phyloP scores from a whole-genome alignment of 2,797 vertebrate genomes.

The Paratrypauchen microcephalus region DNA sequence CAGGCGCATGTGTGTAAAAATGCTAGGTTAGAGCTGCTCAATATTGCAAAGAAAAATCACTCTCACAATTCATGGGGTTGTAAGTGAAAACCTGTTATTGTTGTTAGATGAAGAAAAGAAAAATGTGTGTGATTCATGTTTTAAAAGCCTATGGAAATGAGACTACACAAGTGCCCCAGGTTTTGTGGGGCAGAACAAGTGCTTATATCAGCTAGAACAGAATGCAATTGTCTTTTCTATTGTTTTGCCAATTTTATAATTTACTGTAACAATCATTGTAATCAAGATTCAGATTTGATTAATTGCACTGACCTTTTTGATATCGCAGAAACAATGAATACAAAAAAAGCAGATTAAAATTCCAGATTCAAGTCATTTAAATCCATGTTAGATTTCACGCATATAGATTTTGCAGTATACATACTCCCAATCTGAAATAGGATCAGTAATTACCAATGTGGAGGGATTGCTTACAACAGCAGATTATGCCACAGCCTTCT shows the following conservation, averaged over 20 bases:
- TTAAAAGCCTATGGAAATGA: neutral
- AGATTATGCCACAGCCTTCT: conserved; percentile 3
- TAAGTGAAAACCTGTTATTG: too few relatives aligned
- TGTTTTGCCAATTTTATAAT: neutral
- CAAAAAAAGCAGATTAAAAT: neutral
- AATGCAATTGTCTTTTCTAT: neutral
- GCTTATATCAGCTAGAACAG: neutral
- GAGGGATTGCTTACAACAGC: conserved; percentile 3
- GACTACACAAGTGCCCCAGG: neutral
- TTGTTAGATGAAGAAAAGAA: neutral
- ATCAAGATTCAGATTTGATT: neutral
- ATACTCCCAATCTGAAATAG: neutral
- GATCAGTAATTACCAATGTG: conserved; percentile 4
- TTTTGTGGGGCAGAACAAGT: neutral
- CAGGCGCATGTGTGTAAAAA: too few relatives aligned
- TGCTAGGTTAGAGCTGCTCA: too few relatives aligned
- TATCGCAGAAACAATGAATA: neutral
- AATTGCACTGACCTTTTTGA: neutral
- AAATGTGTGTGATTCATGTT: neutral
- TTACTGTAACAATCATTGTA: neutral
- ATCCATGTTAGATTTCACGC: neutral
- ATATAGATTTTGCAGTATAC: neutral
- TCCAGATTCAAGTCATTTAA: neutral
- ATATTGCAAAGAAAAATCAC: too few relatives aligned
- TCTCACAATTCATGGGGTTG: too few relatives aligned